phyloP scores from a whole-genome alignment of 2,113 vertebrate genomes.

The Syrrhaptes paradoxus region DNA sequence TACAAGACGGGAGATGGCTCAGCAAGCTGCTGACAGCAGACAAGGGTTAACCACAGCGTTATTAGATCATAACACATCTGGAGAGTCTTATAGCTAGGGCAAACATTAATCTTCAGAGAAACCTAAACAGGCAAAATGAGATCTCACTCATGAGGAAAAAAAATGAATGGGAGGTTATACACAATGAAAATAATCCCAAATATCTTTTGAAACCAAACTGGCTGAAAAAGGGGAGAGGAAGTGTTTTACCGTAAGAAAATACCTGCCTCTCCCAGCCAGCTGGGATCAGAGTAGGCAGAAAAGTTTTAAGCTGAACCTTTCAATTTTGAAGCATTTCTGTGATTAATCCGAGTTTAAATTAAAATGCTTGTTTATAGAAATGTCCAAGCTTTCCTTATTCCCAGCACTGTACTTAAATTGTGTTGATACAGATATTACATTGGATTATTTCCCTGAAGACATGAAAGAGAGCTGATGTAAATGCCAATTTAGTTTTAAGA shows the following conservation, averaged over 20 bases:
- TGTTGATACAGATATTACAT: conserved; percentile 37
- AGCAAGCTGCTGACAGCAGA: conserved; percentile 24
- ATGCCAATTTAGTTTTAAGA: conserved; percentile 56
- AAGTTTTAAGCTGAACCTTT: not conserved
- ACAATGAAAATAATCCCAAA: conserved; percentile 24
- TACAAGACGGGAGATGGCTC: not conserved
- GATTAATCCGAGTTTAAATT: conserved; percentile 14
- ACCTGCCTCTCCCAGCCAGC: not conserved
- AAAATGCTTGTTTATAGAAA: conserved; percentile 45
- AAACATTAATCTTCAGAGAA: conserved; percentile 18
- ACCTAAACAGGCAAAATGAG: conserved; percentile 28
- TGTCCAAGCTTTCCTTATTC: not conserved
- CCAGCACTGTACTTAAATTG: conserved; percentile 11
- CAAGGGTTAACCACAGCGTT: not conserved
- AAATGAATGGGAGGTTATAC: not conserved
- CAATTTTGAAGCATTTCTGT: not conserved
- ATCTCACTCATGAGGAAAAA: not conserved
- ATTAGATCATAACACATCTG: conserved; percentile 40
- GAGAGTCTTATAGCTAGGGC: conserved; percentile 5
- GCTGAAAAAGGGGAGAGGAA: not conserved
- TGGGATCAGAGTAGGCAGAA: not conserved
- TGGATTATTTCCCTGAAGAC: conserved; percentile 52
- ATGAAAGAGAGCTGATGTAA: conserved; percentile 43
- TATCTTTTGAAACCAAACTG: not conserved
- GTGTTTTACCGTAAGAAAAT: not conserved